Conservation (phyloP, 2,113 vertebrate species). For the Mobula birostris region DNA sequence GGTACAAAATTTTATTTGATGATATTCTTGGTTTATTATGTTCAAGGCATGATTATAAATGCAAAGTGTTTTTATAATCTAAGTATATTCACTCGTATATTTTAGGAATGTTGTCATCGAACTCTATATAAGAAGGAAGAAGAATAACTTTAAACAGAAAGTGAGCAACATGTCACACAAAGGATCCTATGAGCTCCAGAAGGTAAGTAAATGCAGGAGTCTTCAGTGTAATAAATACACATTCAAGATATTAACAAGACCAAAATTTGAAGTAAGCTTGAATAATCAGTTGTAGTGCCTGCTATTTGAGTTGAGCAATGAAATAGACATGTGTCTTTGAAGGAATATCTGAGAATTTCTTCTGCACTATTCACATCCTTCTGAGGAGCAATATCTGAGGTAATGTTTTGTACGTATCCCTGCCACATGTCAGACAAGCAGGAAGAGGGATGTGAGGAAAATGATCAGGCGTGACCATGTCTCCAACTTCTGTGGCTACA, state of each 20-base stretch:
- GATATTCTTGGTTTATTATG: background rate
- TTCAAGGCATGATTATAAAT: background rate
- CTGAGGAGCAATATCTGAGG: background rate
- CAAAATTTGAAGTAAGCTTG: background rate
- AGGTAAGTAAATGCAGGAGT: background rate
- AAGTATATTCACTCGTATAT: background rate
- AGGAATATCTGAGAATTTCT: background rate
- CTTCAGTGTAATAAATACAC: background rate
- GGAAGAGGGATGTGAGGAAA: no score
- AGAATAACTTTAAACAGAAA: background rate
- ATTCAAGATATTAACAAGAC: background rate
- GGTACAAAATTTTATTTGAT: background rate
- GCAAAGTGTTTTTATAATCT: background rate
- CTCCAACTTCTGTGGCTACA: no score
- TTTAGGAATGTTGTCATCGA: constrained; percentile 6
- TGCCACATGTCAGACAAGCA: background rate
- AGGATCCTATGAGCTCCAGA: background rate
- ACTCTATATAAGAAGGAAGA: background rate
- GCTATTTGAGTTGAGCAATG: background rate
- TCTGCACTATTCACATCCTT: background rate
- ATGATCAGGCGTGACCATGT: no score
- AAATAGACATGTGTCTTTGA: background rate
- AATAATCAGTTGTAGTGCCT: background rate
- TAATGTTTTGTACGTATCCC: background rate
- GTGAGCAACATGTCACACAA: background rate